phyloP scores from a whole-genome alignment of 2,113 vertebrate species.

The Lynx canadensis region DNA sequence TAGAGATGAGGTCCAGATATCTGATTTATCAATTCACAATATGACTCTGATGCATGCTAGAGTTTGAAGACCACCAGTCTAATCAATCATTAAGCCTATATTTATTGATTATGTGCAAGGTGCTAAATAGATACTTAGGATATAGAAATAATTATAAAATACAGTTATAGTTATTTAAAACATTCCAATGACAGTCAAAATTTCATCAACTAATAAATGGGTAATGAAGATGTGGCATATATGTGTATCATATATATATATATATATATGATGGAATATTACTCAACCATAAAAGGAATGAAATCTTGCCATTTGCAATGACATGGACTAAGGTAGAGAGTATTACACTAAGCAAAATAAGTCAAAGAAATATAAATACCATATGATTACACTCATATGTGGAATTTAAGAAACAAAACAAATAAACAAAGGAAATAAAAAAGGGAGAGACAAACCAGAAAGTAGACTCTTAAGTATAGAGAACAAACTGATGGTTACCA shows the following conservation, averaged over 20 bases:
- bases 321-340: background rate
- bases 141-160: background rate
- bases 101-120: background rate
- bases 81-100: background rate
- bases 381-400: background rate
- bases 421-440: background rate
- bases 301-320: background rate
- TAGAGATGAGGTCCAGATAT: background rate
- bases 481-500: background rate
- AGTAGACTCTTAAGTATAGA: background rate
- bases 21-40: background rate
- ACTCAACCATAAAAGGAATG: background rate
- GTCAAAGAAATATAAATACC: background rate
- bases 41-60: constrained; percentile 5
- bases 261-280: background rate
- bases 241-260: too few species aligned
- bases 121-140: background rate
- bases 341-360: background rate
- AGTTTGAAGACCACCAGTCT: constrained; percentile 2
- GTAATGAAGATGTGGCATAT: background rate
- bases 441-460: background rate
- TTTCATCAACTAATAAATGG: background rate
- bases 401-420: background rate
- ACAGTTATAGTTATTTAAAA: constrained; percentile 1
- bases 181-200: background rate